Conservation (phyloP, 2,113 vertebrate genomes). For the Talpa occidentalis region DNA sequence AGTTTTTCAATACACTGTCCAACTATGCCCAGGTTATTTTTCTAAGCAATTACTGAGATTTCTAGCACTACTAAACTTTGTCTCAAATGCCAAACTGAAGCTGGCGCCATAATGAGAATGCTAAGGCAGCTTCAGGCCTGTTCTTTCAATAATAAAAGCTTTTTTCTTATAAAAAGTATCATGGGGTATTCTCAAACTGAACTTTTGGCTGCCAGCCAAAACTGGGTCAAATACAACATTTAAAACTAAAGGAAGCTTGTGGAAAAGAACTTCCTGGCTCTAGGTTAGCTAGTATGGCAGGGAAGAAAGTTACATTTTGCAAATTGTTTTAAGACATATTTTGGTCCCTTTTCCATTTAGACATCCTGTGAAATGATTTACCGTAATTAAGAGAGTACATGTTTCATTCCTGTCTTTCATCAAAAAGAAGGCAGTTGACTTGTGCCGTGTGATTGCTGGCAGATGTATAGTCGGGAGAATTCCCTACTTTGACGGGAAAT, state of each 20-base stretch:
- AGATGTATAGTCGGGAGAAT: not conserved
- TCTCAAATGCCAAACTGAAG: not conserved
- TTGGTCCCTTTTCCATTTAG: not conserved
- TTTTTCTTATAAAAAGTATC: not conserved
- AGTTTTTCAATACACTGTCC: not conserved
- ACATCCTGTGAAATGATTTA: not conserved
- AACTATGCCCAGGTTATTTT: not conserved
- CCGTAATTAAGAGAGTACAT: not conserved
- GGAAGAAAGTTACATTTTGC: not conserved
- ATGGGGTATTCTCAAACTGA: not conserved
- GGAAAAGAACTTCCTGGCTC: not conserved
- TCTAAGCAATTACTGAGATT: not conserved
- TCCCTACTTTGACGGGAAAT: not conserved
- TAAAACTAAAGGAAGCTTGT: slow-evolving; percentile 29
- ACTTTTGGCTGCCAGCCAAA: not conserved
- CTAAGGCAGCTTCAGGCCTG: not conserved
- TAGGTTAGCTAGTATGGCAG: not conserved
- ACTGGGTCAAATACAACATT: not conserved
- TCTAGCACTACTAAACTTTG: not conserved
- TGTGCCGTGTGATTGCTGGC: not conserved
- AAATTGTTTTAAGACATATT: slow-evolving; percentile 15
- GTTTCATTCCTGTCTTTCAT: not conserved
- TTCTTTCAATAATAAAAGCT: slow-evolving; percentile 23
- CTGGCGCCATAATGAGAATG: not conserved
- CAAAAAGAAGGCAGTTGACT: not conserved